Evolutionary conservation across 2,113 vertebrate species (phyloP).

Genomic region (Cynopterus brachyotis): DNA sequence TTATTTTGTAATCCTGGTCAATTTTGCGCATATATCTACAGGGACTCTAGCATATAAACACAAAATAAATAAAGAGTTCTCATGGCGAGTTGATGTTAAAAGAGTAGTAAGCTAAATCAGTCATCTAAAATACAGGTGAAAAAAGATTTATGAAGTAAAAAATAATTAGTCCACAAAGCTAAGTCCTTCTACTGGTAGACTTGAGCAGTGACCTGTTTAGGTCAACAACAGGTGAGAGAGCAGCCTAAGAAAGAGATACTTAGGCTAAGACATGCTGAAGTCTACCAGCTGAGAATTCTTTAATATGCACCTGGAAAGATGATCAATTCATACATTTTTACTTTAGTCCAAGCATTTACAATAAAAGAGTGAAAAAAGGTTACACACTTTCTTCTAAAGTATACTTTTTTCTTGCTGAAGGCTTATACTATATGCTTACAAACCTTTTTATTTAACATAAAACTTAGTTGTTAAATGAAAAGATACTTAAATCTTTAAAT

Average conservation of each 20-base stretch:
- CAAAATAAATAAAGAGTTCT: not conserved
- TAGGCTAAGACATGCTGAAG: not conserved
- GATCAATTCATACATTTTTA: not conserved
- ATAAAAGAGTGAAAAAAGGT: not conserved
- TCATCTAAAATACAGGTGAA: conserved; percentile 8
- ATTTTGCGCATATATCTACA: not conserved
- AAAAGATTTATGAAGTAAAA: conserved; percentile 7
- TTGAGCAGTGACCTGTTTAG: not conserved
- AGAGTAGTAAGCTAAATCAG: not conserved
- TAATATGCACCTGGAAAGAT: not conserved
- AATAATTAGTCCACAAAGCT: not conserved
- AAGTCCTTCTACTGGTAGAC: not conserved
- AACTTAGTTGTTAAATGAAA: not conserved
- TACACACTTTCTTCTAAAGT: not conserved
- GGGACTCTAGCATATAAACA: not conserved
- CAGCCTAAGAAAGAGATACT: not conserved
- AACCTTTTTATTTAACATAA: not conserved
- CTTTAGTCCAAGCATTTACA: not conserved
- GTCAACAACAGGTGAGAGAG: not conserved
- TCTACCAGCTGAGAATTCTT: not conserved
- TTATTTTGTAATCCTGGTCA: not conserved
- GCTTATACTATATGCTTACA: not conserved
- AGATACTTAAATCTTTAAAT: not conserved
- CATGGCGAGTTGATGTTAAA: not conserved
- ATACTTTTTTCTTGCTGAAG: not conserved